Base-by-base conservation (phyloP, 2,888 invertebrate genomes). In the Drosophila paramelanica region DNA sequence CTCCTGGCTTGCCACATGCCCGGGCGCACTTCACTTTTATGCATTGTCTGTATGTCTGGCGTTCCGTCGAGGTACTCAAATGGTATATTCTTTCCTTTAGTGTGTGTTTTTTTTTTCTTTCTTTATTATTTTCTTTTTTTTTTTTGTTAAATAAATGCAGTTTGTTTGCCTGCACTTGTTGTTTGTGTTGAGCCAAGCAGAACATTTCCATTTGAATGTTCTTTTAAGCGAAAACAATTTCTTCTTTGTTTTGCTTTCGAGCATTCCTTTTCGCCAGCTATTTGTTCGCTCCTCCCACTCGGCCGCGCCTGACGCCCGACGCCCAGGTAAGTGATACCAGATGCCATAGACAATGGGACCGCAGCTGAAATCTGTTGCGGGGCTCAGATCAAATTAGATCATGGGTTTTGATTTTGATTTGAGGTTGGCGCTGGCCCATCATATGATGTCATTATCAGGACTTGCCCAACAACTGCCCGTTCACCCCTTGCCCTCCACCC, bases 151-250 rank as follows among this genome's bases (percentile, higher is more conserved):
- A 89, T 89, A 89, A 89, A 84, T 81, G 85, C 84, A 89, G 85
- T 78, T 79, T 82, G 77, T 78, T 85, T 82, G 82, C 89, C 84
- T 85, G 82, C 88, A 75, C 73, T 82, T 85, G 83, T 83, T 83
- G 83, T 83, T 85, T 79, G 82, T 89, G 86, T 88, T 88, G 83
- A 89, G 80, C 89, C 87, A 87, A 88, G 89, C 86, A 88, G 76
- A 87, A 88, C 86, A 83, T 87, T 87, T 87, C 87, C 86, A 89
- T 87, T 87, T 86, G 86, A 89, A 87, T 87, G 86, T 87, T 83
- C 89, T 87, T 87, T 87, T 87, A 88, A 89, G 86, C 86, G 86
- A 79, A 83, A 89, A 88, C 87, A 87, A 89, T 89, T 89, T 86
- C 79, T 87, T 89, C 89, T 88, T 87, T 87, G 89, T 85, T 85